A percentile compares a stretch with the other conserved stretches of the same genome.
These are phyloP conservation scores for Trichogramma dendrolimi DNA, from an alignment of 2,888 invertebrate species.

Conservation along the genomic window DNA sequence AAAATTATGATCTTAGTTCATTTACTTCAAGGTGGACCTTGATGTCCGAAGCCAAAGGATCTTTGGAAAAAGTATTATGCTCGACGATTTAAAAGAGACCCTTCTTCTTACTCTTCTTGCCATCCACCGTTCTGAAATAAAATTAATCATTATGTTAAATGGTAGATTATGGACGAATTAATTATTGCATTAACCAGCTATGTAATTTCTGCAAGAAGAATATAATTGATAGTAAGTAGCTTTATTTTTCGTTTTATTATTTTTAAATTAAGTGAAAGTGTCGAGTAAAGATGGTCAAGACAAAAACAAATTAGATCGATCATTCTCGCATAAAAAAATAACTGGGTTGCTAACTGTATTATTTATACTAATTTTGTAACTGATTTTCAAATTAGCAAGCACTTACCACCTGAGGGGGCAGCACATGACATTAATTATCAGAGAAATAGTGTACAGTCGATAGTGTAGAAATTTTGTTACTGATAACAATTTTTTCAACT, in stretches of 20 bases:
- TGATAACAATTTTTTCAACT: neutral
- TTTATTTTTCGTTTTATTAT: too few species aligned
- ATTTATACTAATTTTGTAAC: neutral
- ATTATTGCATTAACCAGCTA: too few species aligned
- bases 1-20: neutral
- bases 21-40: neutral
- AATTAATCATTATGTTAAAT: slow-evolving; percentile 20
- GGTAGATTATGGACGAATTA: too few species aligned
- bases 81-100: slow-evolving; percentile 69
- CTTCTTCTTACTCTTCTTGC: slow-evolving; percentile 86
- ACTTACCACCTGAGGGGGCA: slow-evolving; percentile 28
- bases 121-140: slow-evolving; percentile 71
- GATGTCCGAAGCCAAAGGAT: slow-evolving; percentile 18
- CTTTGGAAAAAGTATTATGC: slow-evolving; percentile 25
- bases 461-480: slow-evolving; percentile 16
- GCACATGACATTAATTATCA: slow-evolving; percentile 13
- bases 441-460: neutral
- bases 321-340: too few species aligned
- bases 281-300: too few species aligned
- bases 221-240: too few species aligned
- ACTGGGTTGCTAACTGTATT: too few species aligned
- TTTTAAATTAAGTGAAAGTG: too few species aligned
- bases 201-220: too few species aligned
- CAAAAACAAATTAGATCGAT: too few species aligned
- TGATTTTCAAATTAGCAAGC: slow-evolving; percentile 17